A percentile compares a stretch with the other conserved stretches of the same genome.
Evolutionary conservation across 2,888 invertebrate genomes (phyloP).

Genomic region (Polyploca ridens): DNA sequence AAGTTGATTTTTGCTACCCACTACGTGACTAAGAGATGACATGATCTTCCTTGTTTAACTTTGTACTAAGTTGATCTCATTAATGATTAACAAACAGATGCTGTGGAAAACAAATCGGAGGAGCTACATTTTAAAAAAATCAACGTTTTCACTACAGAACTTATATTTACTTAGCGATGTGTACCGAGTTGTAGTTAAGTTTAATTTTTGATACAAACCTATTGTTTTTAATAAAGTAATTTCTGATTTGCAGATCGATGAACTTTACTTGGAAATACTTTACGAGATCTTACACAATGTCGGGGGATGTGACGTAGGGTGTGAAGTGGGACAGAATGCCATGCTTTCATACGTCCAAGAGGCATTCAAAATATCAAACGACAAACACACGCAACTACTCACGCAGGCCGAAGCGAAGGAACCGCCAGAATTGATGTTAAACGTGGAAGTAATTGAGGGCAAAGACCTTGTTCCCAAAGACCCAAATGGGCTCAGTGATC

Average conservation of each 20-base stretch:
- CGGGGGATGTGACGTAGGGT: constrained; percentile 91
- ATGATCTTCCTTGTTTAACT: not conserved
- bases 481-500: constrained; percentile 97
- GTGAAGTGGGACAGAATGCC: constrained; percentile 87
- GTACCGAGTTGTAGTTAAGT: not conserved
- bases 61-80: not conserved
- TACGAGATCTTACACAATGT: constrained; percentile 94
- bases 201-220: not conserved
- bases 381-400: constrained; percentile 89
- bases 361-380: constrained; percentile 90
- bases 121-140: not conserved
- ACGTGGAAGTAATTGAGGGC: constrained; percentile 94
- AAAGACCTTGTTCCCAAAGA: constrained; percentile 94
- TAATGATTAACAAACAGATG: not conserved
- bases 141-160: not conserved
- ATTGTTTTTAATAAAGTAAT: too few relatives aligned
- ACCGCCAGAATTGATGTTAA: constrained; percentile 92
- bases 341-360: constrained; percentile 91
- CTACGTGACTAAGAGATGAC: constrained; percentile 2
- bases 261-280: constrained; percentile 92
- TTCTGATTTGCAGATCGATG: constrained; percentile 88
- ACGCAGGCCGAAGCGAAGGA: constrained; percentile 90
- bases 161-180: not conserved
- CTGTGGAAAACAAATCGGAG: not conserved
- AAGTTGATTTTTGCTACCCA: not conserved